Evolutionary conservation across 1,140 invertebrate genomes (phyloP).

Genomic region (Oryctes rhinoceros): DNA sequence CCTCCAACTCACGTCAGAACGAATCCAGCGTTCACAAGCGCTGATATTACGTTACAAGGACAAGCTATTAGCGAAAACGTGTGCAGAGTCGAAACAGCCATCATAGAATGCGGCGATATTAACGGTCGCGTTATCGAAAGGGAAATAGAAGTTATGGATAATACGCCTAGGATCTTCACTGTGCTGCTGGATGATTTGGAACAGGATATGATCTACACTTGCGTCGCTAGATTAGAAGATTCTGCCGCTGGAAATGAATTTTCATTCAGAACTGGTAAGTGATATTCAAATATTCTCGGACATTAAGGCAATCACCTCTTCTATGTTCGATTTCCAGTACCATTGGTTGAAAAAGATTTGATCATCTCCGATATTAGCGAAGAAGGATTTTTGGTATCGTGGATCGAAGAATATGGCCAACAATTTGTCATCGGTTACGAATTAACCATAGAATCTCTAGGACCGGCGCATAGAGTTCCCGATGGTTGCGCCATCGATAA

Average conservation of each 20-base stretch:
- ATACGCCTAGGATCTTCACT: background rate
- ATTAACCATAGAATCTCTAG: background rate
- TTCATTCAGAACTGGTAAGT: constrained; percentile 1
- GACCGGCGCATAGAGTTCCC: background rate
- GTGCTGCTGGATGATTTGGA: background rate
- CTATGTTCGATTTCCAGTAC: background rate
- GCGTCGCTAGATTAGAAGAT: background rate
- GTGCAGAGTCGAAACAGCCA: background rate
- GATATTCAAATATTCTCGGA: background rate
- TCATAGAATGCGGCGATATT: background rate
- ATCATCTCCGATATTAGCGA: background rate
- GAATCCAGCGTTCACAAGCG: background rate
- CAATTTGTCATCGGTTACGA: background rate
- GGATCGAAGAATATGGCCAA: constrained; percentile 9
- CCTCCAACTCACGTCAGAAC: background rate
- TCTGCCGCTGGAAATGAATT: background rate
- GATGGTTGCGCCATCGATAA: background rate
- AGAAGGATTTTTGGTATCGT: constrained; percentile 4
- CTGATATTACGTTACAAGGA: background rate
- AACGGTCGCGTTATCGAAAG: background rate
- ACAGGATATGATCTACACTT: constrained; percentile 8
- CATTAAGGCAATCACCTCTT: background rate
- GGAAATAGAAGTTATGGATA: background rate
- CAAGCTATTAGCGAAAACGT: background rate
- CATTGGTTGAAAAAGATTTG: background rate